Base-by-base conservation (phyloP, 2,113 vertebrate species). In the Poicephalus gulielmi region DNA sequence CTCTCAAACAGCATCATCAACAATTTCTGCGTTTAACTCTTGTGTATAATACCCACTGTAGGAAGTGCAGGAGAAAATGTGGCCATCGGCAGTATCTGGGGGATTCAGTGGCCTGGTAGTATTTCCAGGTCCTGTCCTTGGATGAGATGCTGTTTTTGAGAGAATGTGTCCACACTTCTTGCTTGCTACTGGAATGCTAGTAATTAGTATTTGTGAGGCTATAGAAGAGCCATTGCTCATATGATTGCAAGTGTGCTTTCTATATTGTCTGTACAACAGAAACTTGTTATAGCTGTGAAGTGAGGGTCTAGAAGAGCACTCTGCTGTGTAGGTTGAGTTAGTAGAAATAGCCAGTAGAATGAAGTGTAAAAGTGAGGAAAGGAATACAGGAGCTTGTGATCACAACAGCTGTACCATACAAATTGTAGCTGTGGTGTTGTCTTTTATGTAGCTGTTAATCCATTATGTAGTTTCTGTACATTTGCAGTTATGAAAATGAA, bases 401-500 rank as follows among this genome's bases (percentile, higher is more conserved):
- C 43, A 37, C 10, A 46, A 3, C 11, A 60, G 13, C 39, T 47
- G 2, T 46, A 31, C n/a, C 11, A 0, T 53, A 11, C 19, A 31
- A 28, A n/a, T 46, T 41, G 13, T 41, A 50, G 15, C 24, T 68
- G 47, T 46, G 28, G 15, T 84, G 24, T 9, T 85, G 41, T 50
- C 37, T 63, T 75, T 71, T 60, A 11, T 2, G 3, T 49, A 37
- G 13, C 28, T 77, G 7, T 86, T 62, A 57, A 69, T 49, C 31
- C 2, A 1, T 70, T 49, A 25, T 10, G 2, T 62, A 37, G 30
- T n/a, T 70, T 66, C 33, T 59, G 1, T 37, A 27, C 0, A 1
- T 46, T 74, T 53, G 10, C 9, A 50, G 57, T 50, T 75, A 37
- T 33, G 22, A 35, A 75, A 88, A 28, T 25, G 15, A 24, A 20